phyloP scores from a whole-genome alignment of 2,113 vertebrate genomes.

The Cebus imitator region DNA sequence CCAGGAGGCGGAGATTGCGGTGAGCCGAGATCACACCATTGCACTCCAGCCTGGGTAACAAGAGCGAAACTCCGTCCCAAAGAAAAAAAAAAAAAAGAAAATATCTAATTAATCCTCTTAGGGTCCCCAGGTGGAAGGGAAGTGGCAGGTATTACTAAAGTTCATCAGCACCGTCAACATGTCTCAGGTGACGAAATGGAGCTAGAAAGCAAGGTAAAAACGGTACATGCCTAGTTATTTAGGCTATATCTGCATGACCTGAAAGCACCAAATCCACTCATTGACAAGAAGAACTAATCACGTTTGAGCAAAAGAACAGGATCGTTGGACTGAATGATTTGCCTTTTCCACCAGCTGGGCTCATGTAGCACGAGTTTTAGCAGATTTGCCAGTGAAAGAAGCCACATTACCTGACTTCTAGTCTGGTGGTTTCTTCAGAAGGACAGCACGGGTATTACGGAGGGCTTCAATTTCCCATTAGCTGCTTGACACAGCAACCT shows the following conservation, averaged over 20 bases:
- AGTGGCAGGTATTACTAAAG: slow-evolving; percentile 6
- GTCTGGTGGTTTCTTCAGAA: slow-evolving; percentile 8
- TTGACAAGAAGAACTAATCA: neutral
- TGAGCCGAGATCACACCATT: too few species aligned
- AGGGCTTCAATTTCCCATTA: neutral
- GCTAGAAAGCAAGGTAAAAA: neutral
- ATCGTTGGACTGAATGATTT: neutral
- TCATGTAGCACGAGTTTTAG: neutral
- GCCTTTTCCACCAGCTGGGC: neutral
- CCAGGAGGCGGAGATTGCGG: too few species aligned
- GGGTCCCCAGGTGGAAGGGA: slow-evolving; percentile 57
- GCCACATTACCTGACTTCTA: neutral
- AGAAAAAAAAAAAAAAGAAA: neutral
- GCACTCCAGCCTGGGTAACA: too few species aligned
- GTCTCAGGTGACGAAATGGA: slow-evolving; percentile 16
- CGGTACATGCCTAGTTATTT: neutral
- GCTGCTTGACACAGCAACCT: neutral
- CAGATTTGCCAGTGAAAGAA: neutral
- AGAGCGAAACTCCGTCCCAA: too few species aligned
- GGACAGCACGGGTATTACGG: neutral
- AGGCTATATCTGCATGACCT: slow-evolving; percentile 1
- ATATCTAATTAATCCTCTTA: slow-evolving; percentile 67
- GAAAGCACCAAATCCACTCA: neutral
- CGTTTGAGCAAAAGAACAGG: neutral
- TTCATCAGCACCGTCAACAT: neutral